Percentiles rank a stretch among this genome's conserved stretches.
Conservation (phyloP, 2,888 invertebrate genomes). For the Macaria notata region DNA sequence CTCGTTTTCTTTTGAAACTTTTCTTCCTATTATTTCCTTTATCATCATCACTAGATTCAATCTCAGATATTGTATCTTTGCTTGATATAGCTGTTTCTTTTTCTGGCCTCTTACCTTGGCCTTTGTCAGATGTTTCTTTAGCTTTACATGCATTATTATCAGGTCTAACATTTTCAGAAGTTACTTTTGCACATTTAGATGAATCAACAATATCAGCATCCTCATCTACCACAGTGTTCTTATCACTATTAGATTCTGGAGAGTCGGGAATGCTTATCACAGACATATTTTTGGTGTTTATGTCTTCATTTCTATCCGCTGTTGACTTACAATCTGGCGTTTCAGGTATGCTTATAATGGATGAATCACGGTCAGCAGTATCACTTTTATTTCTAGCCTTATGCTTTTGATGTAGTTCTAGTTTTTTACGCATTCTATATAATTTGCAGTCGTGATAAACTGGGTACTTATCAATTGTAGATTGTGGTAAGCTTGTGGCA, state of each 20-base stretch:
- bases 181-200: no score
- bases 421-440: conserved; percentile 45
- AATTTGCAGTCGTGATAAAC: conserved; percentile 65
- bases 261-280: conserved; percentile 16
- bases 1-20: conserved; percentile 37
- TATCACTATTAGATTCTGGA: neutral
- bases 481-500: conserved; percentile 48
- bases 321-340: conserved; percentile 1
- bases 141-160: neutral
- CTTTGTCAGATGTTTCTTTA: no score
- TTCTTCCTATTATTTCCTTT: neutral
- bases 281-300: no score
- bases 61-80: no score
- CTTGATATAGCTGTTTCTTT: no score
- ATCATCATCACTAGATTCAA: neutral
- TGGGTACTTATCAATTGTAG: conserved; percentile 61
- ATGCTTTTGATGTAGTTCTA: neutral
- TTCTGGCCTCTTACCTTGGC: no score
- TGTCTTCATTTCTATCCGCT: conserved; percentile 1
- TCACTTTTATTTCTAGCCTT: conserved; percentile 8
- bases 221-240: no score
- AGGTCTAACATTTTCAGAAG: neutral
- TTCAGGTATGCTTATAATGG: conserved; percentile 9
- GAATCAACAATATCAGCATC: no score
- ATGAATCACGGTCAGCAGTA: conserved; percentile 6